Base-by-base conservation (phyloP, 2,797 vertebrate species). In the Petrocephalus schoutedeni region DNA sequence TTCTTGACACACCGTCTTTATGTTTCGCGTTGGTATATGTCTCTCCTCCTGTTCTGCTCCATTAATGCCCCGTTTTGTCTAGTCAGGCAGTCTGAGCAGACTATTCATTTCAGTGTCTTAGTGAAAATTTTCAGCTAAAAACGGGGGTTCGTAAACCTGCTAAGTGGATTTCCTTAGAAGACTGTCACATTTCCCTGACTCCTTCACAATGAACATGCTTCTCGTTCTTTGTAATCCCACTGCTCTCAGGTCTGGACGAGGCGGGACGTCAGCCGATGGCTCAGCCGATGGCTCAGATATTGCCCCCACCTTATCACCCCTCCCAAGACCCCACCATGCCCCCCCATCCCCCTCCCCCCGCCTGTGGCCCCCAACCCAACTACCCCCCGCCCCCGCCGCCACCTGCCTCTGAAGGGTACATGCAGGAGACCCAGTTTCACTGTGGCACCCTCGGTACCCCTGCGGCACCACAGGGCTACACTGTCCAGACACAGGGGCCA, bases 401-500 rank as follows among this genome's bases (percentile, higher is more conserved):
- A 0, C 93, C 94, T 0, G 94, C 94, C 57, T 92, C 95, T 2
- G 95, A 96, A 3, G 95, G 95, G 58, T 97, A 97, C 88, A 94
- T 94, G 32, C 96, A 96, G 91, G 96, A 97, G 92, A 96, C 96
- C 54, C 96, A 95, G 92, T 97, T 96, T 92, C 95, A 96, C 86
- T 94, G 94, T 4, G 93, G 92, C 59, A 92, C 94, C 0, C 83
- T 93, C 83, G 93, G 93, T 10, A 90, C 92, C 7, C 93, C 92
- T 12, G 96, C 93, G 19, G 91, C 93, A 10, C 93, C 95, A 0
- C 97, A 97, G 6, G 96, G 97, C 88, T 98, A 97, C 93, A 95
- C 97, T 1, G 96, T 98, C 89, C 97, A 97, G 93, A 98, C 97
- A 36, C 97, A 98, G 85, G 94, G 85, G 49, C 94, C 89, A 0